Percentiles rank a stretch among this genome's conserved stretches.
phyloP scores from a whole-genome alignment of 2,113 vertebrate genomes.

The Thermophis baileyi region DNA sequence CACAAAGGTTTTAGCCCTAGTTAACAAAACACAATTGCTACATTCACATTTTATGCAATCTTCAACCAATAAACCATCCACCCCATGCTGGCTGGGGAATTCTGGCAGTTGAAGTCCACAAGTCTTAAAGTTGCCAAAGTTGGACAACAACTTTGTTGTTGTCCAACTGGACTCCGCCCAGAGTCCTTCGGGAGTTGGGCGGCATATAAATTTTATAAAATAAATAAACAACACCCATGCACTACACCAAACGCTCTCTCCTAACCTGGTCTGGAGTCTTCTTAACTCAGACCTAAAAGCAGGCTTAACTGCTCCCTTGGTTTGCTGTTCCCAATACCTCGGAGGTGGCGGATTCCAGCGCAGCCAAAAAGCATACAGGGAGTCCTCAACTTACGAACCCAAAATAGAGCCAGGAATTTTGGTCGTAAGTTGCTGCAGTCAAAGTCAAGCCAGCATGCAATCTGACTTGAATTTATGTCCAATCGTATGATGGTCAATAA shows the following conservation, averaged over 20 bases:
- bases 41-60: neutral
- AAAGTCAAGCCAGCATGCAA: too few species aligned
- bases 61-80: neutral
- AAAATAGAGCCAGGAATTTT: too few species aligned
- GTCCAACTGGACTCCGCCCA: too few species aligned
- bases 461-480: too few species aligned
- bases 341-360: neutral
- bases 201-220: too few species aligned
- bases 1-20: neutral
- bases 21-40: neutral
- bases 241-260: neutral
- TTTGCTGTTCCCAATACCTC: neutral
- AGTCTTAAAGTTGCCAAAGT: neutral
- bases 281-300: neutral
- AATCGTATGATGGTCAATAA: too few species aligned
- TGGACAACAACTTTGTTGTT: too few species aligned
- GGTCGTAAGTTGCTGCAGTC: too few species aligned
- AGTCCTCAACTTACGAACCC: too few species aligned
- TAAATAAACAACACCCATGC: too few species aligned
- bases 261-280: neutral
- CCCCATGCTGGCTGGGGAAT: neutral
- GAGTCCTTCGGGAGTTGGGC: too few species aligned
- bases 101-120: neutral
- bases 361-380: neutral
- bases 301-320: neutral